phyloP scores from a whole-genome alignment of 2,113 vertebrate genomes.

The Mesembrinibis cayennensis region DNA sequence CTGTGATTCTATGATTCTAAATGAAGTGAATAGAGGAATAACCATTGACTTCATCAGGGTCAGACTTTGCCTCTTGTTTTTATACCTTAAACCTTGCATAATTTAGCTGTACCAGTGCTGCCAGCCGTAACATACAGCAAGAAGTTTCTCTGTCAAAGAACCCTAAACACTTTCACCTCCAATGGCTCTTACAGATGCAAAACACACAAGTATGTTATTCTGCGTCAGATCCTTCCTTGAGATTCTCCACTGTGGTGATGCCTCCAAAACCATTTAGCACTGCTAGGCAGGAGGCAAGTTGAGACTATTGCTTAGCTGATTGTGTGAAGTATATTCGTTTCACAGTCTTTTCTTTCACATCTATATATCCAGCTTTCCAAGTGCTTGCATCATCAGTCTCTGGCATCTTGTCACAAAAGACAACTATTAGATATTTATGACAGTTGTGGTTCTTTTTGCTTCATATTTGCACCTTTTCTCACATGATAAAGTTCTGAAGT shows the following conservation, averaged over 20 bases:
- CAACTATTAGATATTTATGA: not conserved
- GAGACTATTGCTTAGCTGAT: not conserved
- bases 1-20: no score
- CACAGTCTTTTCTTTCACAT: not conserved
- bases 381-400: not conserved
- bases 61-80: not conserved
- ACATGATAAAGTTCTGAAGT: not conserved
- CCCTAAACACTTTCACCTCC: not conserved
- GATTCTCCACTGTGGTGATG: not conserved
- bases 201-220: not conserved
- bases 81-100: not conserved
- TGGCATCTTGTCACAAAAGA: not conserved
- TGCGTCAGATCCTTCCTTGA: not conserved
- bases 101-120: not conserved
- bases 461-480: not conserved
- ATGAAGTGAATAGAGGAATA: not conserved
- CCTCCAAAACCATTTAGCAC: not conserved
- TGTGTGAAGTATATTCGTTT: not conserved
- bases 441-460: not conserved
- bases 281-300: not conserved
- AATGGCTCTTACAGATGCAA: not conserved
- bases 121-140: not conserved
- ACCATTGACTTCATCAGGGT: not conserved
- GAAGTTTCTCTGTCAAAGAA: not conserved
- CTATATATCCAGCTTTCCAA: not conserved